phyloP scores from a whole-genome alignment of 2,888 invertebrate genomes.

The Poecilobothrus nobilitatus region DNA sequence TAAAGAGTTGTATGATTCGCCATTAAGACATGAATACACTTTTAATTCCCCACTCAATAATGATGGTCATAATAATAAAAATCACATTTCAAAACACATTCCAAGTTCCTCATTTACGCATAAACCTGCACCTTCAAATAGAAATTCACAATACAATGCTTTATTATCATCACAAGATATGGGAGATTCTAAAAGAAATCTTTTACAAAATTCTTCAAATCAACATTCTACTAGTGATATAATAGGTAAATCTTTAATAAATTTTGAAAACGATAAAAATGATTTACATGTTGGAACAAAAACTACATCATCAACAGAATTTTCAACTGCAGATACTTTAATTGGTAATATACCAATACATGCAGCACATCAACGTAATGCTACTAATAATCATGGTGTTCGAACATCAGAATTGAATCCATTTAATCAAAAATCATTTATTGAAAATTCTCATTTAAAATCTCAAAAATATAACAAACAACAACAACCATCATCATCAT shows the following conservation, averaged over 20 bases:
- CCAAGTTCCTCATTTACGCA: not conserved
- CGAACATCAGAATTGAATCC: not conserved
- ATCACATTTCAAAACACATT: not conserved
- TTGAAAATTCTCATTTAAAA: not conserved
- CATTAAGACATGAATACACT: not conserved
- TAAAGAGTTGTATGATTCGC: not conserved
- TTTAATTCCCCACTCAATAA: not conserved
- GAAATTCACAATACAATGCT: not conserved
- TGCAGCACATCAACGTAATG: not conserved
- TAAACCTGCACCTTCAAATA: not conserved
- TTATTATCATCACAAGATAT: not conserved
- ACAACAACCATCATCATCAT: constrained; percentile 17
- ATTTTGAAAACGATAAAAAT: not conserved
- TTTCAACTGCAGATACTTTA: not conserved
- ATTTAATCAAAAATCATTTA: not conserved
- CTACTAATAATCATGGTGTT: not conserved
- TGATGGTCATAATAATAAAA: not conserved
- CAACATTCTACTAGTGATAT: not conserved
- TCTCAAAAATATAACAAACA: constrained; percentile 9
- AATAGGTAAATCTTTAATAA: not conserved
- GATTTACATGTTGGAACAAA: not conserved
- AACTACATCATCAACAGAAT: not conserved
- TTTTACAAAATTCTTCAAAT: not conserved
- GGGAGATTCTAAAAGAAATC: not conserved
- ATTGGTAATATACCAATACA: not conserved